Evolutionary conservation across 2,888 invertebrate genomes (phyloP).

Genomic region (Heliconius hortense): DNA sequence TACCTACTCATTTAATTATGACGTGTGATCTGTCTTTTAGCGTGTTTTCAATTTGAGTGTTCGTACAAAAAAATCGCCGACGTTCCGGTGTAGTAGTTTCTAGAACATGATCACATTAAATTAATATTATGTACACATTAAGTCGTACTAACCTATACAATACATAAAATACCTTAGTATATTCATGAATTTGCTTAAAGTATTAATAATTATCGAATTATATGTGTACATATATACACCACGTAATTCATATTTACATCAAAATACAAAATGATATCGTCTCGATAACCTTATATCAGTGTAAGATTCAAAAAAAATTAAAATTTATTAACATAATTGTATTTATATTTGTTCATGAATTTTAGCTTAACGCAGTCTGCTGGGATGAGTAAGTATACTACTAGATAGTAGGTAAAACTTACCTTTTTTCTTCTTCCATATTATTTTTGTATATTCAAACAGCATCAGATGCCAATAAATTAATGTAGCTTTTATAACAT

Average conservation of each 20-base stretch:
- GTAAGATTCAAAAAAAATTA: background rate
- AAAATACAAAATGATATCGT: background rate
- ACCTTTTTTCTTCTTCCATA: background rate
- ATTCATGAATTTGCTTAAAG: background rate
- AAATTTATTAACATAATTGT: background rate
- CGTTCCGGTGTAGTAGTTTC: conserved; percentile 3
- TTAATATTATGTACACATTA: background rate
- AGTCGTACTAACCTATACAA: background rate
- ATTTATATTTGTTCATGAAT: background rate
- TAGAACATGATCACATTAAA: conserved; percentile 3
- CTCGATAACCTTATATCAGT: background rate
- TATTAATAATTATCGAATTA: too few relatives aligned
- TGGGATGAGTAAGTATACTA: background rate
- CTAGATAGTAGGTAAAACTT: background rate
- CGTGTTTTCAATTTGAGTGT: background rate
- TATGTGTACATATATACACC: too few relatives aligned
- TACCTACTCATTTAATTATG: conserved; percentile 2
- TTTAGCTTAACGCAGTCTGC: background rate
- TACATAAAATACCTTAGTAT: background rate
- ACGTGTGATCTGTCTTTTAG: conserved; percentile 1
- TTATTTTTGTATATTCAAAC: background rate
- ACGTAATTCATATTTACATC: background rate
- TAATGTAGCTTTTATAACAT: too few relatives aligned
- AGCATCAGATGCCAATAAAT: background rate
- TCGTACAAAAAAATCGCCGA: background rate